Percentiles rank a stretch among this genome's conserved stretches.
Evolutionary conservation across 2,797 vertebrate species (phyloP).

Genomic region (Malurus splendens): DNA sequence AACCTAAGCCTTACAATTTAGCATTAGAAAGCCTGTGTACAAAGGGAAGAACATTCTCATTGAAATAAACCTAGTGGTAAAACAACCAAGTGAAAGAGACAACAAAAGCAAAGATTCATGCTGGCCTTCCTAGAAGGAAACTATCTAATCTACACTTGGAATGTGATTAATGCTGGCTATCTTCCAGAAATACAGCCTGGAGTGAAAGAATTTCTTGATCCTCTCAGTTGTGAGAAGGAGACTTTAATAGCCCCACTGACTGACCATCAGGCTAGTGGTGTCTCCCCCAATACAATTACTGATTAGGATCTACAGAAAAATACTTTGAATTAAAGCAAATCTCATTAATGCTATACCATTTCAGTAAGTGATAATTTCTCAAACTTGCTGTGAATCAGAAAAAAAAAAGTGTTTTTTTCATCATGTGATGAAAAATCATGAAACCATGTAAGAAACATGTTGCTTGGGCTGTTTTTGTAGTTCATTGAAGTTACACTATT

Average conservation of each 20-base stretch:
- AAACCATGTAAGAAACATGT: neutral
- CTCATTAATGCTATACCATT: neutral
- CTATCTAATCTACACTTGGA: neutral
- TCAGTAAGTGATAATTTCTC: neutral
- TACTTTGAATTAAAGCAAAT: neutral
- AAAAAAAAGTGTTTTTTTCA: neutral
- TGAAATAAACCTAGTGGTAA: neutral
- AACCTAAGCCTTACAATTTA: neutral
- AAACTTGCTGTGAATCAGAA: neutral
- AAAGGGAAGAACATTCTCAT: neutral
- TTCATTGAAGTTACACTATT: neutral
- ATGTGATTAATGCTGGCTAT: neutral
- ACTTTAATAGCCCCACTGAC: neutral
- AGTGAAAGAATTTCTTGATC: neutral
- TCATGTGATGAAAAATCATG: neutral
- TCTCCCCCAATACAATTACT: neutral
- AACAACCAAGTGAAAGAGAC: neutral
- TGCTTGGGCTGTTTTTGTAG: neutral
- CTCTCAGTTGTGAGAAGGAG: neutral
- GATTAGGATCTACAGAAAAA: neutral
- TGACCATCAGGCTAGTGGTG: neutral
- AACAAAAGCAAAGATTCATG: neutral
- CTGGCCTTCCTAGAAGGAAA: neutral
- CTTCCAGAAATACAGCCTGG: neutral
- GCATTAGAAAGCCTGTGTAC: neutral